Evolutionary conservation across 64 coral and sea anemone species (phyloP), one percentile per base, ranked within the genome.

Genomic region (Stylophora pistillata): DNA sequence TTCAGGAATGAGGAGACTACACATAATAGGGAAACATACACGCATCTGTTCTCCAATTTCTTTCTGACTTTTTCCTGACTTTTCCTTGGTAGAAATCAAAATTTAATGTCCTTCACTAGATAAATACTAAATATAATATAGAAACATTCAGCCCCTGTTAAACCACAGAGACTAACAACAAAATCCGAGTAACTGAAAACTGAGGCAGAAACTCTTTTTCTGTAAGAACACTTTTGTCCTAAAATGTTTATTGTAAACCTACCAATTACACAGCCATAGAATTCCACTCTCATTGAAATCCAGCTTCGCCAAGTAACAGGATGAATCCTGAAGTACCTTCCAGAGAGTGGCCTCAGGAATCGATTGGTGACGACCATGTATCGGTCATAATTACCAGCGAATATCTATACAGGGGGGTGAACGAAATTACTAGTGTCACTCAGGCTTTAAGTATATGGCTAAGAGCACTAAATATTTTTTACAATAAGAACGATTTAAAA

Each of bases 321-420:
- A 18, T 94, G 81, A 41, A 94, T 62, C 66, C 92, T 81, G 20
- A 94, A 54, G n/a, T 82, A 74, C 18, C 92, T 78, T 41, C 68
- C 87, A 30, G 63, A 57, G 55, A 94, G 74, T 28, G 92, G 41
- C 30, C 55, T 88, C 59, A 53, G 13, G 30, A 94, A 74, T 57
- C 78, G 78, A 59, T 94, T 72, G 34, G 53, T 75, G 1, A 92
- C 90, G 10, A 63, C 72, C 16, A 92, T 78, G 55, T 77, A 89
- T 0, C 87, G 92, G 64, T 94, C 92, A 52, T 89, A 89, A 74
- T 94, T 94, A 71, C 92, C 92, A 27, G 55, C 18, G 64, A 94
- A 94, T 60, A 94, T 54, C 92, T 94, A 74, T 37, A 64, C 25
- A 41, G 0, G 30, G 30, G n/a, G 0, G 58, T 13, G 69, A 55